Conservation (phyloP, 2,113 vertebrate species). For the Pelusios castaneus region DNA sequence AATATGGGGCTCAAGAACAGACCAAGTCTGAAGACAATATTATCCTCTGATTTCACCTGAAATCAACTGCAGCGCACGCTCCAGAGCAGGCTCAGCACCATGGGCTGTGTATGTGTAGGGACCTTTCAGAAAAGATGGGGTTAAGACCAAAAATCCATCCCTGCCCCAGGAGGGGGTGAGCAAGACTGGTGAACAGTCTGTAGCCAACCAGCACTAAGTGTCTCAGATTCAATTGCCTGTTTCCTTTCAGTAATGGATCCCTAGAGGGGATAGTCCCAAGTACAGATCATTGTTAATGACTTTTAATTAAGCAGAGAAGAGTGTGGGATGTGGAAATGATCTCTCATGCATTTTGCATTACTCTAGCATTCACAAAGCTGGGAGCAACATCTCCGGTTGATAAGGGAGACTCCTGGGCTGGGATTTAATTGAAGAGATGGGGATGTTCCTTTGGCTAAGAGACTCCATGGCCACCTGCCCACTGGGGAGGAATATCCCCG, state of each 20-base stretch:
- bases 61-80: neutral
- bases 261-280: neutral
- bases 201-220: neutral
- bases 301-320: neutral
- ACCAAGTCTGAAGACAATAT: neutral
- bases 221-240: neutral
- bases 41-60: neutral
- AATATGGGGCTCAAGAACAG: neutral
- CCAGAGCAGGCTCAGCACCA: neutral
- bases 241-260: neutral
- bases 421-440: neutral
- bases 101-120: neutral
- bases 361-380: neutral
- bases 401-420: neutral
- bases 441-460: neutral
- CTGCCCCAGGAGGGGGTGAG: neutral
- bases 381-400: neutral
- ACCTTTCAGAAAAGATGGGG: neutral
- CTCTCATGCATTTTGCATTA: neutral
- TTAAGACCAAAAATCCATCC: neutral
- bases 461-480: neutral
- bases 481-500: neutral
- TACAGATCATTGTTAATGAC: neutral
- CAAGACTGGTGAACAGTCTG: neutral
- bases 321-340: neutral